Evolutionary conservation across 2,888 invertebrate genomes (phyloP).

Genomic region (Tetramorium bicarinatum): DNA sequence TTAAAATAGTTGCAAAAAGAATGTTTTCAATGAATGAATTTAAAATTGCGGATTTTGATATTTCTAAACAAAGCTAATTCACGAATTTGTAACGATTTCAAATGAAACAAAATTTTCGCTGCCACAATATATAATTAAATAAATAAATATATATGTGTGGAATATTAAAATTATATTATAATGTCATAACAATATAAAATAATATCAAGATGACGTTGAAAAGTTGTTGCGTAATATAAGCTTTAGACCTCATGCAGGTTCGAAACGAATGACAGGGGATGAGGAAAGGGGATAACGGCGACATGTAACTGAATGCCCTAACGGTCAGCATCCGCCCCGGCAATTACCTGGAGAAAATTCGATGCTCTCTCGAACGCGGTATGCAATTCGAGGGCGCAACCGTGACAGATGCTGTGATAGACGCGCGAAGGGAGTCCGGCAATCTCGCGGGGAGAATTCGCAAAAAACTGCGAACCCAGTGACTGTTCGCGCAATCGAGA

Average conservation of each 20-base stretch:
- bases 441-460: neutral
- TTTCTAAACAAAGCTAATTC: neutral
- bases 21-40: neutral
- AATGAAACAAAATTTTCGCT: neutral
- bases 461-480: neutral
- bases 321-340: constrained; percentile 61
- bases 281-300: constrained; percentile 58
- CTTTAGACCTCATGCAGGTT: neutral
- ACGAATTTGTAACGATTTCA: neutral
- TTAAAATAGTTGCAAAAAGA: neutral
- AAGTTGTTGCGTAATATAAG: neutral
- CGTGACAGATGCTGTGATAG: neutral
- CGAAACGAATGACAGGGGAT: constrained; percentile 28
- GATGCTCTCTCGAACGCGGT: constrained; percentile 47
- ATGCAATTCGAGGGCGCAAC: constrained; percentile 3
- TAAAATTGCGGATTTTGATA: neutral
- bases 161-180: constrained; percentile 6
- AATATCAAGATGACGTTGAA: too few species aligned
- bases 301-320: constrained; percentile 74
- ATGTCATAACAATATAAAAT: neutral
- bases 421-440: neutral
- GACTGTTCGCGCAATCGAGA: neutral
- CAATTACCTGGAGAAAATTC: constrained; percentile 69
- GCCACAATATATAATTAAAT: neutral
- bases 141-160: neutral